Conservation (phyloP, 2,113 vertebrate species). For the Circaetus cinerascens region DNA sequence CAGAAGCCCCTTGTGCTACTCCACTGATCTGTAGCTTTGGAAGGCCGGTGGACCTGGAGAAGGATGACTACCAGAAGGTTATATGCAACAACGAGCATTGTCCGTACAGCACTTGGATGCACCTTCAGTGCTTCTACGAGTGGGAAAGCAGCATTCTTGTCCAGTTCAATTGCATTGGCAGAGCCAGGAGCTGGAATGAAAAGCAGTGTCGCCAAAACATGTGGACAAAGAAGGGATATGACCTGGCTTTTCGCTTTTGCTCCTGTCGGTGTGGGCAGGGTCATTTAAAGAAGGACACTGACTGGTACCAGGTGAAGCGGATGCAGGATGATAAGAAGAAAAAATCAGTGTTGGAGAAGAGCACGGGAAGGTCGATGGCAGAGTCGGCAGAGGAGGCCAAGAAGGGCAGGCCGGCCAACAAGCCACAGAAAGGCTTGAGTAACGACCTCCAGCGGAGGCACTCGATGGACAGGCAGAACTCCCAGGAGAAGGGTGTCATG, state of each 20-base stretch:
- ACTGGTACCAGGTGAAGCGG: slow-evolving; percentile 97
- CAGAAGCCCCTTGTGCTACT: slow-evolving; percentile 92
- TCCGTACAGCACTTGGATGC: slow-evolving; percentile 94
- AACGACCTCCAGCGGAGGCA: slow-evolving; percentile 89
- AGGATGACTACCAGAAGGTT: slow-evolving; percentile 97
- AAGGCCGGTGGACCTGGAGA: slow-evolving; percentile 89
- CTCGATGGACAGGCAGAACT: slow-evolving; percentile 92
- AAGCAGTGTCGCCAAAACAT: slow-evolving; percentile 99
- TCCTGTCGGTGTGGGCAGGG: slow-evolving; percentile 97
- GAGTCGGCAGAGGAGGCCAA: slow-evolving; percentile 85
- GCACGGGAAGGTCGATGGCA: slow-evolving; percentile 71
- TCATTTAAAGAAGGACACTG: slow-evolving; percentile 96
- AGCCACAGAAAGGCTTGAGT: slow-evolving; percentile 82
- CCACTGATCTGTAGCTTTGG: slow-evolving; percentile 91
- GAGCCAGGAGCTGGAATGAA: slow-evolving; percentile 97
- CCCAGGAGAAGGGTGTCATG: slow-evolving; percentile 80
- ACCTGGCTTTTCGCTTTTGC: slow-evolving; percentile 96
- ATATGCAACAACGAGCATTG: slow-evolving; percentile 96
- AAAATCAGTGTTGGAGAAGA: slow-evolving; percentile 85
- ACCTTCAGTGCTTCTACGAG: slow-evolving; percentile 97
- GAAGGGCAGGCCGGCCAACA: slow-evolving; percentile 82
- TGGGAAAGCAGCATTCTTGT: slow-evolving; percentile 99
- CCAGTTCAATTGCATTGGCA: slow-evolving; percentile 97
- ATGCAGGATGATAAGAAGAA: slow-evolving; percentile 96
- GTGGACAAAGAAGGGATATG: slow-evolving; percentile 99